Evolutionary conservation across 1,140 invertebrate genomes (phyloP).

Genomic region (Venustaconcha ellipsiformis): DNA sequence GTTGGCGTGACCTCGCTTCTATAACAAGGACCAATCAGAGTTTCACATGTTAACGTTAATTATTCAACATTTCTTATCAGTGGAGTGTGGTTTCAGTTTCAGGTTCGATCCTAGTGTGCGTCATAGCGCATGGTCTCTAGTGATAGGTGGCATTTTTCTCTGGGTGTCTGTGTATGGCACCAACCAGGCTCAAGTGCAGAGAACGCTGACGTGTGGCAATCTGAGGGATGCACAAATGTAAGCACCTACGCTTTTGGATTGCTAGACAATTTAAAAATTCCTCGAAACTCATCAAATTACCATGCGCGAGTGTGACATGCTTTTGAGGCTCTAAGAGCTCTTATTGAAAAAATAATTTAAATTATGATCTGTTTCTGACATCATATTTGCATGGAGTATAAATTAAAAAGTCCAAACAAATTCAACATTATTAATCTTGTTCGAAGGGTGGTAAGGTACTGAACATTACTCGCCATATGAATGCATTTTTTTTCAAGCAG

Average conservation of each 20-base stretch:
- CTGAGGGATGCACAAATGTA: constrained; percentile 77
- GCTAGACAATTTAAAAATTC: neutral
- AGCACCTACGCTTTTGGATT: constrained; percentile 22
- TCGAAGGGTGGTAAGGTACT: too few species aligned
- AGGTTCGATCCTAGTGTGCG: constrained; percentile 69
- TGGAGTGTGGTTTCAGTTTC: constrained; percentile 67
- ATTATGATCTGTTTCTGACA: too few species aligned
- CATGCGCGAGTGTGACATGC: too few species aligned
- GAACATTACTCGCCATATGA: too few species aligned
- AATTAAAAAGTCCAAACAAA: too few species aligned
- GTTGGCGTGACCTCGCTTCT: too few species aligned
- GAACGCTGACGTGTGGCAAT: constrained; percentile 84
- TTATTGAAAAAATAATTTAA: too few species aligned
- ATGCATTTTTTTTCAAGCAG: too few species aligned
- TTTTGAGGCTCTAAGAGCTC: too few species aligned
- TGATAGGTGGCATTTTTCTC: constrained; percentile 82
- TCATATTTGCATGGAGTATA: too few species aligned
- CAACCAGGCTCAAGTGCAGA: constrained; percentile 93
- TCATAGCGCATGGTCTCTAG: constrained; percentile 48
- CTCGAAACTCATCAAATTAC: neutral
- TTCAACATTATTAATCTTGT: too few species aligned
- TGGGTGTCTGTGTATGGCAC: constrained; percentile 91
- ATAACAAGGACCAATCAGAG: neutral
- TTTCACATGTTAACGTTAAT: neutral
- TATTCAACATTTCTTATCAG: neutral